Evolutionary conservation across 2,888 invertebrate genomes (phyloP).

Genomic region (Metellina segmentata): DNA sequence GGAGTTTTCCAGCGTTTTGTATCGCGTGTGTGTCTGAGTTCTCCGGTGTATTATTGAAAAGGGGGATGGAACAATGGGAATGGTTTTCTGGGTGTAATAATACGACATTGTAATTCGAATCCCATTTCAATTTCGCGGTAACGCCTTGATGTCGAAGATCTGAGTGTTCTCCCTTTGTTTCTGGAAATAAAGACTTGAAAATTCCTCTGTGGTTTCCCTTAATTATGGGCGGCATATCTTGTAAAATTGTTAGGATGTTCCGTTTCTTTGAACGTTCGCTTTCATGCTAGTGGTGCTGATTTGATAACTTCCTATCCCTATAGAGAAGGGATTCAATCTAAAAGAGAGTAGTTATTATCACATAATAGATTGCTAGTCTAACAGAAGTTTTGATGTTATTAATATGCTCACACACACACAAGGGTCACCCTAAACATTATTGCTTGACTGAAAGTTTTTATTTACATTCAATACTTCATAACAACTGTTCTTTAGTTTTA

Average conservation of each 20-base stretch:
- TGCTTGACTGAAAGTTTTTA: too few relatives aligned
- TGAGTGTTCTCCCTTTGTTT: not conserved
- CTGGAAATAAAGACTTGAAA: not conserved
- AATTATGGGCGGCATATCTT: not conserved
- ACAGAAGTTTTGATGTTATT: too few relatives aligned
- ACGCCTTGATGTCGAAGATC: not conserved
- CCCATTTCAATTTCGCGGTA: not conserved
- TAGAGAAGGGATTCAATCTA: not conserved
- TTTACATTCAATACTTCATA: too few relatives aligned
- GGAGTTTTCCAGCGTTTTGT: constrained; percentile 13
- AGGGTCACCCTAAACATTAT: too few relatives aligned
- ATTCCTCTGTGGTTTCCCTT: not conserved
- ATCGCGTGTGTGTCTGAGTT: too few relatives aligned
- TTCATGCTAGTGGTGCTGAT: not conserved
- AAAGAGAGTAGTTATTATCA: too few relatives aligned
- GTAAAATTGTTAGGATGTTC: not conserved
- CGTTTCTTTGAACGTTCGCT: not conserved
- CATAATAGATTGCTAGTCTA: too few relatives aligned
- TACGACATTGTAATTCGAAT: not conserved
- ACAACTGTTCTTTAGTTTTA: too few relatives aligned
- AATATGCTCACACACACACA: too few relatives aligned
- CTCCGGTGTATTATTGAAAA: not conserved
- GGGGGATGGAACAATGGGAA: not conserved
- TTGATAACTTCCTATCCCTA: not conserved
- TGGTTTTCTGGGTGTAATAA: not conserved